Evolutionary conservation across 2,113 vertebrate species (phyloP).

Genomic region (Urocolius indicus): DNA sequence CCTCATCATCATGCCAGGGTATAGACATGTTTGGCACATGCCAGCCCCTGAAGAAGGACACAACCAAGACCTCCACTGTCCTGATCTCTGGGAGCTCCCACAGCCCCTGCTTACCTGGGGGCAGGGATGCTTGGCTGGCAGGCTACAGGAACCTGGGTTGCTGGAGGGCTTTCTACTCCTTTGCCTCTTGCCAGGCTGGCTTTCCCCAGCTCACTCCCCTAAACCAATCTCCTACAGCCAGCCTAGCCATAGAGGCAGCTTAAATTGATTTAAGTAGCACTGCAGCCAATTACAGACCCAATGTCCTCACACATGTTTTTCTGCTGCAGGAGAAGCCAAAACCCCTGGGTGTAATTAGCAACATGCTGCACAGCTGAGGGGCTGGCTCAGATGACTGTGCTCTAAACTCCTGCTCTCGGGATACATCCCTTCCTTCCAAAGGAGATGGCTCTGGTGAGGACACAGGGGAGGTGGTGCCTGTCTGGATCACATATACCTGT

Average conservation of each 20-base stretch:
- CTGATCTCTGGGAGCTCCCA: not conserved
- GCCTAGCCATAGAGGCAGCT: accelerated
- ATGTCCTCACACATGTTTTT: not conserved
- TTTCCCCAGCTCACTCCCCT: not conserved
- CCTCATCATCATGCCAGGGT: not conserved
- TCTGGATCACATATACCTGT: accelerated
- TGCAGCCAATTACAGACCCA: not conserved
- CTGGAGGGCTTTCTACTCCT: not conserved
- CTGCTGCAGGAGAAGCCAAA: not conserved
- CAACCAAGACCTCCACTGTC: not conserved
- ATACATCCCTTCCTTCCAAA: not conserved
- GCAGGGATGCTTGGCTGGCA: not conserved
- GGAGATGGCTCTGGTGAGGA: not conserved
- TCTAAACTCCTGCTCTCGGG: not conserved
- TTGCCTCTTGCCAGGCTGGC: not conserved
- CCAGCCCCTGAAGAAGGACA: not conserved
- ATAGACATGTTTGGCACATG: not conserved
- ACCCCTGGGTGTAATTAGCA: not conserved
- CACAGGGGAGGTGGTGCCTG: not conserved
- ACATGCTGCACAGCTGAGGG: not conserved
- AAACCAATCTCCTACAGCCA: not conserved
- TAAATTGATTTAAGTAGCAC: not conserved
- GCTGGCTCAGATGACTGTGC: not conserved
- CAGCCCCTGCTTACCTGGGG: not conserved
- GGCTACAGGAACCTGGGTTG: accelerated